A percentile compares a stretch with the other conserved stretches of the same genome.
Evolutionary conservation across 1,140 invertebrate genomes (phyloP).

Genomic region (Atta cephalotes): DNA sequence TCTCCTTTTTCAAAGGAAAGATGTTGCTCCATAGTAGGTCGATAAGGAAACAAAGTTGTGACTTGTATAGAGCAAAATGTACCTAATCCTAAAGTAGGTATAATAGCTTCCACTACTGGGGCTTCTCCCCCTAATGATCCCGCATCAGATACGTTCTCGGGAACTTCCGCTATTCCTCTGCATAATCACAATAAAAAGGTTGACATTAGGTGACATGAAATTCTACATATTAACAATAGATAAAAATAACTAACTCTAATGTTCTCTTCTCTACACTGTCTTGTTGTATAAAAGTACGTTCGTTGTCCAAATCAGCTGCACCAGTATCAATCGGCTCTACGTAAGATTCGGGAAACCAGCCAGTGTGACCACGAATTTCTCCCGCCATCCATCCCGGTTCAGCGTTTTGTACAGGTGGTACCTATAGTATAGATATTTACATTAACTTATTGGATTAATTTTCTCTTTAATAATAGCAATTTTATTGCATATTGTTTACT

Average conservation of each 20-base stretch:
- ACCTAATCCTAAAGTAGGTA: conserved; percentile 83
- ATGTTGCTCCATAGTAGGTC: conserved; percentile 89
- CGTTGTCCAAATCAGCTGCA: conserved; percentile 44
- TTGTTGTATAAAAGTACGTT: conserved; percentile 81
- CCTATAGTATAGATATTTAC: conserved; percentile 82
- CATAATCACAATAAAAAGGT: conserved; percentile 57
- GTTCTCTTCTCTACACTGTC: conserved; percentile 85
- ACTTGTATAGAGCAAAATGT: conserved; percentile 85
- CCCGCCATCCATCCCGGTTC: conserved; percentile 99
- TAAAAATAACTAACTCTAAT: conserved; percentile 83
- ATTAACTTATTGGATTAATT: neutral
- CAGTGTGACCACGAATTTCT: conserved; percentile 94
- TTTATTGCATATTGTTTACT: neutral
- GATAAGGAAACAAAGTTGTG: conserved; percentile 89
- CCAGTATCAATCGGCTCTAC: conserved; percentile 92
- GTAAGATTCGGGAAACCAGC: conserved; percentile 99
- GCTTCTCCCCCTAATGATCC: conserved; percentile 84
- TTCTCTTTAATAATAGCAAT: neutral
- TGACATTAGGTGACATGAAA: neutral
- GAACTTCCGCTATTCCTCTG: conserved; percentile 91
- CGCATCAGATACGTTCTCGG: conserved; percentile 89
- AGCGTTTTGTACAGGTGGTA: conserved; percentile 93
- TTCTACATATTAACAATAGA: neutral
- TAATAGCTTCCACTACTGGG: conserved; percentile 79
- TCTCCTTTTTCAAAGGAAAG: conserved; percentile 91